Evolutionary conservation across 1,140 invertebrate species (phyloP).

Genomic region (Mercenaria mercenaria): DNA sequence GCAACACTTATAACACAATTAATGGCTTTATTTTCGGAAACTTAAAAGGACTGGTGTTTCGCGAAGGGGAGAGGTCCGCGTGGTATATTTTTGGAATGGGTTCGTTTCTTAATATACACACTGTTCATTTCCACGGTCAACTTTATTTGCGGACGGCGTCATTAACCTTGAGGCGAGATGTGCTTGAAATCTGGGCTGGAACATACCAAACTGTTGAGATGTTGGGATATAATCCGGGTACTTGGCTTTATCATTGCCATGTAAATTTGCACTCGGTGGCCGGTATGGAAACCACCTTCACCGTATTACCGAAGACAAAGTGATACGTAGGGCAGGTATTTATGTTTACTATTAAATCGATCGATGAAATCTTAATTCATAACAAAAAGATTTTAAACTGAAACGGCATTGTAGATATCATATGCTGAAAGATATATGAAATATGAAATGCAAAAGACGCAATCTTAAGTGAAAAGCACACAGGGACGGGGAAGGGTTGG

Average conservation of each 20-base stretch:
- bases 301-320: constrained; percentile 27
- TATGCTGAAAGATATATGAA: no score
- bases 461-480: no score
- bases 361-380: no score
- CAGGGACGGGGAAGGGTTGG: no score
- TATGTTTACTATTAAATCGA: no score
- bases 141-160: constrained; percentile 70
- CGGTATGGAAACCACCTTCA: constrained; percentile 72
- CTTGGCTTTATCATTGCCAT: constrained; percentile 78
- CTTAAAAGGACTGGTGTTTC: constrained; percentile 72
- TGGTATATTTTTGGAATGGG: constrained; percentile 80
- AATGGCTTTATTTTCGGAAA: constrained; percentile 80
- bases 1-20: constrained; percentile 77
- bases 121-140: constrained; percentile 82
- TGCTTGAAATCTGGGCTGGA: constrained; percentile 78
- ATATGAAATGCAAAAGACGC: no score
- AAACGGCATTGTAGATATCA: no score
- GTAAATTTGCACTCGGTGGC: constrained; percentile 66
- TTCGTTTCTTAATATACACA: constrained; percentile 76
- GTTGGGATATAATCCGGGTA: constrained; percentile 78
- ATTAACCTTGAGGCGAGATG: constrained; percentile 72
- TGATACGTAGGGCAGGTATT: neutral
- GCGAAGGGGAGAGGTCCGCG: constrained; percentile 70
- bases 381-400: no score
- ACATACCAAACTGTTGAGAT: constrained; percentile 78